These are phyloP conservation scores for Mylabris sibirica DNA, from an alignment of 2,888 invertebrate genomes.

Conservation along the genomic window DNA sequence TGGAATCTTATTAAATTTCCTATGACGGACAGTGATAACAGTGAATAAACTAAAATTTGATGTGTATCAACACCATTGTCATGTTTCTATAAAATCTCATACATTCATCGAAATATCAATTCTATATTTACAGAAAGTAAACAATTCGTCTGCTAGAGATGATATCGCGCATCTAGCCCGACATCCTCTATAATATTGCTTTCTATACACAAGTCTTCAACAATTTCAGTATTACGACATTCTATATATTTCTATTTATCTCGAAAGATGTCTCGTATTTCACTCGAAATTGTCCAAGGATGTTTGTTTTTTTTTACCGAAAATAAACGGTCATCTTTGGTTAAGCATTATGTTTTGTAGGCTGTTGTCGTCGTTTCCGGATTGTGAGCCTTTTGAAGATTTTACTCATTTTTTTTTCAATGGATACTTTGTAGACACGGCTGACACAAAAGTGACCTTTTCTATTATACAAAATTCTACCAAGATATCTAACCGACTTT, in stretches of 20 bases:
- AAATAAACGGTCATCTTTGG: conserved; percentile 27
- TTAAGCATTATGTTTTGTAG: conserved; percentile 43
- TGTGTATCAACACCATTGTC: no score
- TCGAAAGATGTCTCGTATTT: conserved; percentile 46
- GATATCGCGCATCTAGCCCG: conserved; percentile 36
- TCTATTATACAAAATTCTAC: background rate
- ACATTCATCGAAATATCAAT: conserved; percentile 3
- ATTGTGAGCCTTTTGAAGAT: conserved; percentile 35
- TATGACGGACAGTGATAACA: no score
- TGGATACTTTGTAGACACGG: conserved; percentile 34
- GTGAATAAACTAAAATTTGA: no score
- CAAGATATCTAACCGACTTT: background rate
- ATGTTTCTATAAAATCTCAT: no score
- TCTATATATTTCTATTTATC: conserved; percentile 56
- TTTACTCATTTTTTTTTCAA: conserved; percentile 43
- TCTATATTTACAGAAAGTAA: conserved; percentile 14
- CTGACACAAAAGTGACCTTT: conserved; percentile 36
- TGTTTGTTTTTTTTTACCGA: background rate
- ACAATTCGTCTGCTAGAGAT: conserved; percentile 34
- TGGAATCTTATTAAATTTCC: no score
- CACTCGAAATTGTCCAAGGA: conserved; percentile 33
- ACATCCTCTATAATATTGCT: conserved; percentile 38
- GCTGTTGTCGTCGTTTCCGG: conserved; percentile 31
- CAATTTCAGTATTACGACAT: conserved; percentile 52
- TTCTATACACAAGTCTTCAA: conserved; percentile 45